phyloP scores from a whole-genome alignment of 2,797 vertebrate species.

The Epinephelus awoara region DNA sequence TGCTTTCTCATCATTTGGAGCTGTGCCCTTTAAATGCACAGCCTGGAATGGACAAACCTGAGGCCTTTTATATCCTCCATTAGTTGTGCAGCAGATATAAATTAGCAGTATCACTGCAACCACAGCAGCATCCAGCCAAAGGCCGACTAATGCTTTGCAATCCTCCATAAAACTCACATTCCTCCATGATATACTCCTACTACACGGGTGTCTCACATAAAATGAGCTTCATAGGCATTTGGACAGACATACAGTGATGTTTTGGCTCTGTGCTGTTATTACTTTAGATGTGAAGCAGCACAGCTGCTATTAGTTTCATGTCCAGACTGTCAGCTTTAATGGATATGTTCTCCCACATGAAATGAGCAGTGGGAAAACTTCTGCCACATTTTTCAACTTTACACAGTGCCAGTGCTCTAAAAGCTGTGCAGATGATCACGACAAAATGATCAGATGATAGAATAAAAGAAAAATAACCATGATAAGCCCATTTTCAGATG shows the following conservation, averaged over 20 bases:
- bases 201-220: conserved; percentile 60
- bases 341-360: conserved; percentile 60
- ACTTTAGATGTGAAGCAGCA: conserved; percentile 67
- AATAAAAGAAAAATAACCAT: neutral
- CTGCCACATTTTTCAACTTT: conserved; percentile 56
- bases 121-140: conserved; percentile 63
- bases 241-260: conserved; percentile 67
- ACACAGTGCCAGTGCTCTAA: neutral
- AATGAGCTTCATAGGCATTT: conserved; percentile 61
- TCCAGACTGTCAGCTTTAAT: conserved; percentile 69
- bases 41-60: conserved; percentile 63
- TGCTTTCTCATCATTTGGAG: conserved; percentile 71
- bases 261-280: conserved; percentile 66
- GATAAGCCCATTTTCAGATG: neutral
- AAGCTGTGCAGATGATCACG: conserved; percentile 20
- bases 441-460: conserved; percentile 21
- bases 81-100: conserved; percentile 73
- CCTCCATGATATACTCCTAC: conserved; percentile 54
- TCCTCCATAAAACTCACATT: conserved; percentile 65
- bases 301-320: conserved; percentile 67
- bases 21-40: conserved; percentile 58
- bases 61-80: conserved; percentile 70
- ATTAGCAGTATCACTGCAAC: conserved; percentile 66
- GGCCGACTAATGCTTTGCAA: conserved; percentile 58
- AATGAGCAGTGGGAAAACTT: conserved; percentile 61